Evolutionary conservation across 92 coral and sea anemone genomes (phyloP), one percentile per base, ranked within the genome.

Genomic region (Phymanthus crucifer): DNA sequence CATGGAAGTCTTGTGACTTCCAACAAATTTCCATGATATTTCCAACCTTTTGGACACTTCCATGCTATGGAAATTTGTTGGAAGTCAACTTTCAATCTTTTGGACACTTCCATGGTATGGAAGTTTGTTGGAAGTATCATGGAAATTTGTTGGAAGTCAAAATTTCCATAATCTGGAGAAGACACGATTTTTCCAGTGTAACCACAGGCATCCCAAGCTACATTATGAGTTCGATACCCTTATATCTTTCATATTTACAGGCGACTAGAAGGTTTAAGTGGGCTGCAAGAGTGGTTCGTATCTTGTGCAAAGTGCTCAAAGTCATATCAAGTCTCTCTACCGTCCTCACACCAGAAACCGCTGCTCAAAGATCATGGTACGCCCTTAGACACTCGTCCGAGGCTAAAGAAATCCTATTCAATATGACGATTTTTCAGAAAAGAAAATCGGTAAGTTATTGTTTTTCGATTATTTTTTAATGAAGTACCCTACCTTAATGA

Each of bases 381-480:
- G 86, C 87, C 21, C 83, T 88, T 66, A 86, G 91, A 35, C 94
- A 93, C 78, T 76, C 87, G 40, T 73, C 88, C 26, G 99, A 93
- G 35, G 92, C 92, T 45, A 91, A 89, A 68, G 98, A 96, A 70
- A 94, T 96, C 26, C 70, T 96, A 43, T 96, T 96, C 78, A 96
- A 92, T 74, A 96, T 91, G 79, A 74, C 98, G 0, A 78, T 89
- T 65, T 96, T 90, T 76, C 90, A 85, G 83, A 93, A 82, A 85
- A 91, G 95, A 76, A 86, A 88, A 58, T 91, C 95, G 86, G 99
- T 96, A 70, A 89, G 97, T 33, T 17, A 0, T 45, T 45, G 0
- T 75, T 52, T 3, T 17, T 75, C 0, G 75, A 2, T 6, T 40
- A 6, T 43, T 43, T 43, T 3, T 9, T 17, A 12, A 43, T 43